Evolutionary conservation across 64 coral and sea anemone genomes (phyloP).

Genomic region (Actinia equina): DNA sequence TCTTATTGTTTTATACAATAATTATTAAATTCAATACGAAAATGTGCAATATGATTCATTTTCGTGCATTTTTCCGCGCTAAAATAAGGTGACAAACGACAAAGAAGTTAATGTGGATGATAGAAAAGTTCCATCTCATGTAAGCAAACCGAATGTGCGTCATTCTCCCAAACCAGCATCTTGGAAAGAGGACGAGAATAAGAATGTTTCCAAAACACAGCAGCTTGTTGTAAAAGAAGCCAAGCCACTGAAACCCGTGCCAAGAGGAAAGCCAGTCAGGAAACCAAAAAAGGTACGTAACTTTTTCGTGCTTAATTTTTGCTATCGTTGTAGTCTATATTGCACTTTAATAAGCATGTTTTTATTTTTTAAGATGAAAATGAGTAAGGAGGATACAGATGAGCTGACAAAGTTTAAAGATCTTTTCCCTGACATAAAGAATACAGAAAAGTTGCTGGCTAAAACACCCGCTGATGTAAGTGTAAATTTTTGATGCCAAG

Average conservation of each 20-base stretch:
- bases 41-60: not conserved
- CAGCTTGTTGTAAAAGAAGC: conserved; percentile 16
- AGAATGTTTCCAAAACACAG: not conserved
- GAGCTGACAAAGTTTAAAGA: conserved; percentile 63
- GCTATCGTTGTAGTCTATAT: no score
- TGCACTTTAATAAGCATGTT: no score
- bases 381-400: conserved; percentile 41
- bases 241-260: conserved; percentile 67
- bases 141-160: conserved; percentile 62
- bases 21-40: not conserved
- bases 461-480: conserved; percentile 34
- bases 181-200: conserved; percentile 39
- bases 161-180: conserved; percentile 79
- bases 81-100: not conserved
- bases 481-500: not conserved
- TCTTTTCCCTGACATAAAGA: conserved; percentile 57
- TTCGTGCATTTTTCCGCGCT: not conserved
- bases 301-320: not conserved
- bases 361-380: conserved; percentile 28
- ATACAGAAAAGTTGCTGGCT: conserved; percentile 27
- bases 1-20: not conserved
- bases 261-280: conserved; percentile 57
- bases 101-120: not conserved
- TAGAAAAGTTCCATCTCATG: conserved; percentile 33
- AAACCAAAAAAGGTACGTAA: conserved; percentile 72